phyloP scores from a whole-genome alignment of 2,113 vertebrate genomes.

The Cephalopholis sonnerati region DNA sequence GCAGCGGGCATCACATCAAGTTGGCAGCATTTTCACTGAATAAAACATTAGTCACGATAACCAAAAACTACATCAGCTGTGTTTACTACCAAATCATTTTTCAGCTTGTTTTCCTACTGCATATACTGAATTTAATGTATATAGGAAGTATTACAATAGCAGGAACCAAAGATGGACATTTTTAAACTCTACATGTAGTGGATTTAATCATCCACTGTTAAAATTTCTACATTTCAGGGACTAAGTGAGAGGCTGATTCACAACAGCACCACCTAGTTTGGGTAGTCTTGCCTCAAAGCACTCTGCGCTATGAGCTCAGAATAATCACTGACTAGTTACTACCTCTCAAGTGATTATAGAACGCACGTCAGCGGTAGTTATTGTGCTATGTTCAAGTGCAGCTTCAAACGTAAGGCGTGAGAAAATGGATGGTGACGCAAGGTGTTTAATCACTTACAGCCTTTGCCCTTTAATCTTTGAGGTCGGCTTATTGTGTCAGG shows the following conservation, averaged over 20 bases:
- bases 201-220: not conserved
- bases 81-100: not conserved
- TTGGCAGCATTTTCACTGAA: not conserved
- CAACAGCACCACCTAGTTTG: no score
- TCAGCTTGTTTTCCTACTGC: not conserved
- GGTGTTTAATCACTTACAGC: constrained; percentile 7
- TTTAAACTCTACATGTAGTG: not conserved
- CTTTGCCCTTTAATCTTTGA: constrained; percentile 30
- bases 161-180: not conserved
- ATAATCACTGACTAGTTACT: not conserved
- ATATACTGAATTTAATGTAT: not conserved
- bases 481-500: constrained; percentile 36
- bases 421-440: constrained; percentile 14
- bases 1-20: not conserved
- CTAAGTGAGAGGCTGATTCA: no score
- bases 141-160: not conserved
- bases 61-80: not conserved
- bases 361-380: not conserved
- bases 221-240: no score
- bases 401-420: constrained; percentile 12
- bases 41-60: not conserved
- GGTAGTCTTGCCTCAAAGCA: not conserved
- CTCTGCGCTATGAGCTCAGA: no score
- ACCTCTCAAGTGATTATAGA: not conserved
- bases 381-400: not conserved